A percentile compares a stretch with the other conserved stretches of the same genome.
Evolutionary conservation across 2,888 invertebrate species (phyloP).

Genomic region (Oscheius sp.): DNA sequence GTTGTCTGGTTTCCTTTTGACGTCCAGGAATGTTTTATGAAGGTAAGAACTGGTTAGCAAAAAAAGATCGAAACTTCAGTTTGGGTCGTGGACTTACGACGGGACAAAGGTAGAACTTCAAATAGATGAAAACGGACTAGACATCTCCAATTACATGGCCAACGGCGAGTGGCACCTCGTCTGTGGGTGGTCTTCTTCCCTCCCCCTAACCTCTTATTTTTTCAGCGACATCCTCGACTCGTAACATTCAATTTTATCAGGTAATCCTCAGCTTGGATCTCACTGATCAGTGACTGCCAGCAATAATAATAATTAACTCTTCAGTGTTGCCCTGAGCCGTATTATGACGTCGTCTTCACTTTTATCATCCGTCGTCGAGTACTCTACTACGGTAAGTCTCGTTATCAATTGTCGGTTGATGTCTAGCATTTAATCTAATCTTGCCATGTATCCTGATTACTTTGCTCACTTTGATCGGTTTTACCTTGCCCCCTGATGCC

Average conservation of each 20-base stretch:
- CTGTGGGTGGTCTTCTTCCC: slow-evolving; percentile 33
- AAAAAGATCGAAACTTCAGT: slow-evolving; percentile 45
- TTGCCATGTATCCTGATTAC: slow-evolving; percentile 80
- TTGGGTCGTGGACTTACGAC: slow-evolving; percentile 69
- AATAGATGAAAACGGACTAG: slow-evolving; percentile 63
- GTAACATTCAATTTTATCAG: slow-evolving; percentile 57
- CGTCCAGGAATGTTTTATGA: slow-evolving; percentile 80
- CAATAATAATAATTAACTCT: too few species aligned
- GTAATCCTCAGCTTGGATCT: too few species aligned
- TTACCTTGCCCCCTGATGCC: slow-evolving; percentile 64
- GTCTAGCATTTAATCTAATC: slow-evolving; percentile 91
- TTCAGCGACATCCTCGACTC: slow-evolving; percentile 46
- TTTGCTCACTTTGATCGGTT: slow-evolving; percentile 77
- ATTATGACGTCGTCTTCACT: slow-evolving; percentile 64
- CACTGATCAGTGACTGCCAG: too few species aligned
- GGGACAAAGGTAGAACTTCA: slow-evolving; percentile 62
- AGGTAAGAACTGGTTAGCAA: slow-evolving; percentile 37
- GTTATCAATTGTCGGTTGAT: slow-evolving; percentile 19
- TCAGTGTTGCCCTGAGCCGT: slow-evolving; percentile 61
- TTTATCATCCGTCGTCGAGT: slow-evolving; percentile 93
- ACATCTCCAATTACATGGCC: slow-evolving; percentile 59
- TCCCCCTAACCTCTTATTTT: background rate
- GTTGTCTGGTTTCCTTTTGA: slow-evolving; percentile 99
- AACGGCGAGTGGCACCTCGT: slow-evolving; percentile 54
- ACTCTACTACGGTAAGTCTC: slow-evolving; percentile 86